Base-by-base conservation (phyloP, 2,113 vertebrate species). In the Lates calcarifer region DNA sequence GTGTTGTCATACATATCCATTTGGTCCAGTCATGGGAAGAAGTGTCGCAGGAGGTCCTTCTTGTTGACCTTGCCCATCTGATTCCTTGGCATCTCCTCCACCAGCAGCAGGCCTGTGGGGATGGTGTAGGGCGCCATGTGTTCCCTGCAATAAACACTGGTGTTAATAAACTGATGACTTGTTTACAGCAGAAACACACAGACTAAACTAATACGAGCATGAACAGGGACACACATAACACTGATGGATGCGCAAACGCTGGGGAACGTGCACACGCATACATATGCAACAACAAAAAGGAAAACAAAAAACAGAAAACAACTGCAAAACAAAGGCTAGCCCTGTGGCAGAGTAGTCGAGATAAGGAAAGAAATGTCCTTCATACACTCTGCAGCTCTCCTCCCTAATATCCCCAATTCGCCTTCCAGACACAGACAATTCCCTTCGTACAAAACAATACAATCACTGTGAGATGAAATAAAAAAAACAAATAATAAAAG, bases 41-140 rank as follows among this genome's bases (percentile, higher is more conserved):
- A 96, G 18, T 85, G 95, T 37, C 81, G 87, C 87, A 98, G 77
- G 0, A 99, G 96, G 41, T 98, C 96, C 89, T 95, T 97, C 94
- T 99, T 99, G 94, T 98, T 98, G 92, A 98, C 93, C 88, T 99
- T 99, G 28, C 98, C 98, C 98, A 99, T 98, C 91, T 97, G 97
- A 90, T 99, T 99, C 87, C 97, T 94, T 0, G 97, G 98, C 82
- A 99, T 94, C 87, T 96, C 95, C 61, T 97, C 96, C 92, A 99
- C 96, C 92, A 97, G 91, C 37, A 98, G 87, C 78, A 99, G 95
- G 83, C 96, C 96, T 0, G 96, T 94, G 0, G 98, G 98, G 90
- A 99, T 93, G 45, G 75, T 81, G 68, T 98, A 98, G 0, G 96
- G 86, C 0, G 95, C 95, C 96, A 99, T 96, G 92, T 84, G 83